These are phyloP conservation scores for Dynastes hyllus DNA, from an alignment of 2,888 invertebrate genomes.

Conservation along the genomic window DNA sequence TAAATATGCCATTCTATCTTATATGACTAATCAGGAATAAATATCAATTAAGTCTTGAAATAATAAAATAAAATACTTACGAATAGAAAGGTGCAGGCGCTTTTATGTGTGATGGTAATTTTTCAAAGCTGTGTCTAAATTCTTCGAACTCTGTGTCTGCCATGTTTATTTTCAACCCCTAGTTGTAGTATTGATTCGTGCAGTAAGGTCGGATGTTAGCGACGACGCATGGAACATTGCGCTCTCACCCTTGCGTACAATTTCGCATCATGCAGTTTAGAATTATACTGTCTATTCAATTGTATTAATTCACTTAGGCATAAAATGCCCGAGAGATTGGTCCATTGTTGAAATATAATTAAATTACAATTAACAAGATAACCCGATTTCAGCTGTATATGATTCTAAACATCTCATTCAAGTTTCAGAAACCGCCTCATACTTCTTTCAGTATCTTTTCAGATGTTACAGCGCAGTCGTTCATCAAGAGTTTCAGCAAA, in stretches of 20 bases:
- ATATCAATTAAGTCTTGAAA: constrained; percentile 50
- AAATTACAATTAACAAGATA: constrained; percentile 53
- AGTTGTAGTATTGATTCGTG: constrained; percentile 51
- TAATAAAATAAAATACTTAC: constrained; percentile 77
- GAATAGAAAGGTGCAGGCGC: constrained; percentile 90
- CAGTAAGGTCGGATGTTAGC: constrained; percentile 54
- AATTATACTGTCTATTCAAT: constrained; percentile 56
- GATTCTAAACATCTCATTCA: constrained; percentile 2
- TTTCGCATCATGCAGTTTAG: constrained; percentile 13
- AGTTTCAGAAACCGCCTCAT: constrained; percentile 23
- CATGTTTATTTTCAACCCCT: constrained; percentile 77
- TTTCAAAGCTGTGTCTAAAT: constrained; percentile 90
- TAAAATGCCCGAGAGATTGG: constrained; percentile 60
- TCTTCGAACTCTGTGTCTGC: constrained; percentile 96
- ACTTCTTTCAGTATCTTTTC: constrained; percentile 17
- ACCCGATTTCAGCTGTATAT: constrained; percentile 50
- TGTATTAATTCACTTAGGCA: constrained; percentile 65
- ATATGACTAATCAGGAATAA: background rate
- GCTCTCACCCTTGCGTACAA: constrained; percentile 41
- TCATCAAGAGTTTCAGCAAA: constrained; percentile 46
- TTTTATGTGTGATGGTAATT: constrained; percentile 85
- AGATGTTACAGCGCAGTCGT: constrained; percentile 20
- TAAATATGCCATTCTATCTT: background rate
- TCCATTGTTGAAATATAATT: constrained; percentile 56
- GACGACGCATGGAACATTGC: constrained; percentile 48